Percentiles rank a stretch among this genome's conserved stretches.
phyloP scores from a whole-genome alignment of 2,888 invertebrate species.

The Standfussiana lucernea region DNA sequence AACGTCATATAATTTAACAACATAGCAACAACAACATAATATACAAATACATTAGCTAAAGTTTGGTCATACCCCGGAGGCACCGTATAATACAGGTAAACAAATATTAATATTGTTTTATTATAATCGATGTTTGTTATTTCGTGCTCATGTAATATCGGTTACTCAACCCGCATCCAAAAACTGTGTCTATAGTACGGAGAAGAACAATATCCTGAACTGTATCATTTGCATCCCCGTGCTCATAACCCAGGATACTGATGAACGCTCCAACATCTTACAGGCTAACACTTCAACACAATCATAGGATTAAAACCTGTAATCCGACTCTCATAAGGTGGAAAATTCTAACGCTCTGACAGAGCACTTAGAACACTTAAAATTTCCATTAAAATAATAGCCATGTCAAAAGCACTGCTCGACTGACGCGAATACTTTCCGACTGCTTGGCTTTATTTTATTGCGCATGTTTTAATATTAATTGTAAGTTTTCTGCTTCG shows the following conservation, averaged over 20 bases:
- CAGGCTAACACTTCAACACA: conserved; percentile 52
- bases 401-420: conserved; percentile 86
- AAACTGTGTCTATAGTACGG: conserved; percentile 63
- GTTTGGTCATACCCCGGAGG: conserved; percentile 52
- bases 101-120: conserved; percentile 64
- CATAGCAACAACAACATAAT: conserved; percentile 45
- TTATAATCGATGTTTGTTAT: conserved; percentile 60
- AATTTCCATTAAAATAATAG: conserved; percentile 80
- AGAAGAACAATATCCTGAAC: conserved; percentile 76
- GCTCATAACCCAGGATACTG: conserved; percentile 74
- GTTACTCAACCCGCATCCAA: conserved; percentile 43
- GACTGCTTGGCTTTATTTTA: conserved; percentile 88
- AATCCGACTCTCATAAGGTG: conserved; percentile 49
- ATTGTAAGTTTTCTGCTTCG: conserved; percentile 87
- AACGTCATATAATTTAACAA: conserved; percentile 52
- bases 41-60: conserved; percentile 44
- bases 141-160: conserved; percentile 46
- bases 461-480: conserved; percentile 90
- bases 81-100: conserved; percentile 59
- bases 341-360: conserved; percentile 52
- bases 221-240: conserved; percentile 78
- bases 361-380: conserved; percentile 68
- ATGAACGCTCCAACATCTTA: conserved; percentile 68
- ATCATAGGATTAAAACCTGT: conserved; percentile 52
- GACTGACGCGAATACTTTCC: conserved; percentile 87